phyloP scores from a whole-genome alignment of 2,113 vertebrate species.

The Psittacula cyanocephala region DNA sequence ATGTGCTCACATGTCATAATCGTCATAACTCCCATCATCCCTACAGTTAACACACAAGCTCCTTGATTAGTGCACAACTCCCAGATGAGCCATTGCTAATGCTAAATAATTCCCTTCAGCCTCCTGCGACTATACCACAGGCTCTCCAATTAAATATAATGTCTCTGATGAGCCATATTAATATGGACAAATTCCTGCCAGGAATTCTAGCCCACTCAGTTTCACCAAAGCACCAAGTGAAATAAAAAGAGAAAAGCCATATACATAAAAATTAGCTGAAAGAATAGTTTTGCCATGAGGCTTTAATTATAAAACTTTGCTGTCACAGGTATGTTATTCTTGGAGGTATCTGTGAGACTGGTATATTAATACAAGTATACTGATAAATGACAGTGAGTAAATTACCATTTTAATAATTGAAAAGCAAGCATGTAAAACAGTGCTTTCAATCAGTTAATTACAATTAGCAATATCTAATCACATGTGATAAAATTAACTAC shows the following conservation, averaged over 20 bases:
- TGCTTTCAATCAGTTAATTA: conserved; percentile 56
- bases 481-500: conserved; percentile 41
- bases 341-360: background rate
- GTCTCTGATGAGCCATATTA: conserved; percentile 82
- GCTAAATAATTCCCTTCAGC: conserved; percentile 88
- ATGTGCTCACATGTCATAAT: conserved; percentile 96
- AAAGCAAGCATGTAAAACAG: conserved; percentile 28
- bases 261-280: background rate
- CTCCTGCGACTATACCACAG: conserved; percentile 81
- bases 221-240: conserved; percentile 49
- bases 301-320: conserved; percentile 12
- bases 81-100: conserved; percentile 87
- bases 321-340: background rate
- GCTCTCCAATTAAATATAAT: conserved; percentile 87
- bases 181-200: conserved; percentile 78
- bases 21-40: conserved; percentile 90
- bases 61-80: conserved; percentile 90
- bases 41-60: conserved; percentile 82
- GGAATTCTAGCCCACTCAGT: conserved; percentile 69
- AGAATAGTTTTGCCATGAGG: background rate
- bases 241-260: conserved; percentile 35
- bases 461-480: conserved; percentile 52
- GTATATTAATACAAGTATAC: background rate
- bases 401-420: conserved; percentile 55
- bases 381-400: background rate